phyloP scores from a whole-genome alignment of 64 coral and sea anemone genomes.

The Platygyra sinensis region DNA sequence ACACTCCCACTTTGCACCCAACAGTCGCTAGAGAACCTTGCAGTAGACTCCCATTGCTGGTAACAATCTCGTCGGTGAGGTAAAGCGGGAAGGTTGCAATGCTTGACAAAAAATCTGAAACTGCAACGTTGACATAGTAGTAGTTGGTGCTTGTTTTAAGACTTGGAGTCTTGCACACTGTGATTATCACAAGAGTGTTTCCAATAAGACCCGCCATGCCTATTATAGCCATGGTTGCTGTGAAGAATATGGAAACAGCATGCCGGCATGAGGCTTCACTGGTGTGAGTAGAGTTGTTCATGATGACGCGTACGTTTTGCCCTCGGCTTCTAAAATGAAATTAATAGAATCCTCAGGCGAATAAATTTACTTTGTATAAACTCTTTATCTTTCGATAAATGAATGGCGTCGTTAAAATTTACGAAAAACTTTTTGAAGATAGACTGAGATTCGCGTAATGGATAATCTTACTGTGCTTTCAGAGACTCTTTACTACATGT shows the following conservation, averaged over 20 bases:
- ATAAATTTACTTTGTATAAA: no score
- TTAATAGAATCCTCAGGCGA: no score
- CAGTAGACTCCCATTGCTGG: background rate
- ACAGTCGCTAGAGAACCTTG: background rate
- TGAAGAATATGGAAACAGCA: background rate
- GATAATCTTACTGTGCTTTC: no score
- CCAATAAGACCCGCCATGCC: background rate
- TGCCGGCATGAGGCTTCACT: background rate
- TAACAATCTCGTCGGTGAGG: slow-evolving; percentile 3
- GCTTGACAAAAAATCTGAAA: background rate
- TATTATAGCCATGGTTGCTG: background rate
- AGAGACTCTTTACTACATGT: no score
- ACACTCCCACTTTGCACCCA: slow-evolving; percentile 8
- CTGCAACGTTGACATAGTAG: slow-evolving; percentile 30
- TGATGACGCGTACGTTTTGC: background rate
- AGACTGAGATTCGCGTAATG: no score
- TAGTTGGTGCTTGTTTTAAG: slow-evolving; percentile 32
- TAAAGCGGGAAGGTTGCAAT: background rate
- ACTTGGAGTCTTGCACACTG: background rate
- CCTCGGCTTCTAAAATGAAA: no score
- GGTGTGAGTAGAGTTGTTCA: background rate
- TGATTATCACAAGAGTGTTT: background rate
- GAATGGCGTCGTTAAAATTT: no score
- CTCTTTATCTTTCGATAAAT: no score
- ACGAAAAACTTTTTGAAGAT: no score